These are phyloP conservation scores for Thera obeliscata DNA, from an alignment of 2,888 invertebrate species.

Conservation along the genomic window DNA sequence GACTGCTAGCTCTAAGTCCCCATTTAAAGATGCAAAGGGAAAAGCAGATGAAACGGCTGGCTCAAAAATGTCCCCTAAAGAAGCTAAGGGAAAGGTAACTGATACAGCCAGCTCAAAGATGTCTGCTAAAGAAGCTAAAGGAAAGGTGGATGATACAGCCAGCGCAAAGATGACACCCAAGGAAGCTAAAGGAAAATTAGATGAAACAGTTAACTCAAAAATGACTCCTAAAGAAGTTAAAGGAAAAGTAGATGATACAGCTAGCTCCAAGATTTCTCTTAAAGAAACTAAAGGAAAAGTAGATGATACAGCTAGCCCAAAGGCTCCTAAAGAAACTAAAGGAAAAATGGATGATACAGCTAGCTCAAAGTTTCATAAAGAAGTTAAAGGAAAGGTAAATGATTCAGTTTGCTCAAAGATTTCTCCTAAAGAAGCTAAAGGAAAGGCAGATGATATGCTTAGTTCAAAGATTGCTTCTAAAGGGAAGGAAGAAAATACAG, in stretches of 20 bases:
- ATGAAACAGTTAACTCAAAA: conserved; percentile 32
- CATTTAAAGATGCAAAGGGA: conserved; percentile 21
- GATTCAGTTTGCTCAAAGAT: not conserved
- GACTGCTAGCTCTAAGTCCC: conserved; percentile 7
- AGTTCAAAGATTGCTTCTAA: conserved; percentile 4
- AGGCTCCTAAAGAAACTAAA: conserved; percentile 18
- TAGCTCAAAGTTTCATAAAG: conserved; percentile 7
- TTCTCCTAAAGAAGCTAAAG: not conserved
- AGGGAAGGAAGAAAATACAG: conserved; percentile 1
- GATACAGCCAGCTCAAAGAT: conserved; percentile 25
- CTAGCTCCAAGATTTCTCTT: conserved; percentile 7
- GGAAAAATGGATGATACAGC: conserved; percentile 22
- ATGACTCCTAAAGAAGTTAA: conserved; percentile 34
- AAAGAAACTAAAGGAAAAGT: conserved; percentile 22
- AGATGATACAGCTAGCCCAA: conserved; percentile 18
- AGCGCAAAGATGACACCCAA: conserved; percentile 19
- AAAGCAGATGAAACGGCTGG: conserved; percentile 18
- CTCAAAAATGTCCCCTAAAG: conserved; percentile 14
- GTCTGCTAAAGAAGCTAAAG: conserved; percentile 30
- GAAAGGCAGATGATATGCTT: not conserved
- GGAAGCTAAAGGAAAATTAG: conserved; percentile 34
- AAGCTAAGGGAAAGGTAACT: conserved; percentile 35
- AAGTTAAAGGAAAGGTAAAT: conserved; percentile 12
- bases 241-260: conserved; percentile 15
- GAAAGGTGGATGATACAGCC: conserved; percentile 37